These are phyloP conservation scores for Plebejus melissa DNA, from an alignment of 2,888 invertebrate species.

Conservation along the genomic window DNA sequence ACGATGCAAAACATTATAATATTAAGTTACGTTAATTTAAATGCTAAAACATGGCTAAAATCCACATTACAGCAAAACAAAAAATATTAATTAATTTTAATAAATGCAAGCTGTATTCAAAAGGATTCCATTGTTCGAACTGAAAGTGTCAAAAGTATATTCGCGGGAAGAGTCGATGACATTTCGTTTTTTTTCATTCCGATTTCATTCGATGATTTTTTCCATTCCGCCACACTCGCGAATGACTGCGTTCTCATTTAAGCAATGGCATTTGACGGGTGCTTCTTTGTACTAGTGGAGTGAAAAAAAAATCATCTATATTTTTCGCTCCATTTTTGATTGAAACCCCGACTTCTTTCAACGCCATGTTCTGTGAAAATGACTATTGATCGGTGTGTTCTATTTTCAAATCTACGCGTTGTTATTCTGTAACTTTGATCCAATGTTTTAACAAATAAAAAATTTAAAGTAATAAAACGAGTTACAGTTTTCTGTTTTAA, in stretches of 20 bases:
- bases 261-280: conserved; percentile 76
- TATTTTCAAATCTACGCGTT: conserved; percentile 26
- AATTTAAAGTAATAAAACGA: neutral
- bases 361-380: conserved; percentile 30
- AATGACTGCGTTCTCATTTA: conserved; percentile 74
- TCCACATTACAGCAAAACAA: neutral
- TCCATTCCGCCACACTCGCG: conserved; percentile 70
- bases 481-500: neutral
- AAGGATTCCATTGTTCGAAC: conserved; percentile 21
- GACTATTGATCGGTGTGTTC: conserved; percentile 28
- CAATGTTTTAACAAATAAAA: neutral
- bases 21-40: neutral
- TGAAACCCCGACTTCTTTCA: conserved; percentile 53
- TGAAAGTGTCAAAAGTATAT: conserved; percentile 35
- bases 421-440: neutral
- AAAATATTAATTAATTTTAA: conserved; percentile 3
- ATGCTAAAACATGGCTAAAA: neutral
- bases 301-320: conserved; percentile 52
- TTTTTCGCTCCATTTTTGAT: conserved; percentile 64
- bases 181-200: conserved; percentile 53
- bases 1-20: too few species aligned
- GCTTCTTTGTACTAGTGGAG: conserved; percentile 57
- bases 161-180: conserved; percentile 54
- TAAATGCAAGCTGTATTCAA: conserved; percentile 14
- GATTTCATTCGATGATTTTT: conserved; percentile 66